Percentiles rank a stretch among this genome's conserved stretches.
Evolutionary conservation across 2,888 invertebrate species (phyloP).

Genomic region (Rosalia funebris): DNA sequence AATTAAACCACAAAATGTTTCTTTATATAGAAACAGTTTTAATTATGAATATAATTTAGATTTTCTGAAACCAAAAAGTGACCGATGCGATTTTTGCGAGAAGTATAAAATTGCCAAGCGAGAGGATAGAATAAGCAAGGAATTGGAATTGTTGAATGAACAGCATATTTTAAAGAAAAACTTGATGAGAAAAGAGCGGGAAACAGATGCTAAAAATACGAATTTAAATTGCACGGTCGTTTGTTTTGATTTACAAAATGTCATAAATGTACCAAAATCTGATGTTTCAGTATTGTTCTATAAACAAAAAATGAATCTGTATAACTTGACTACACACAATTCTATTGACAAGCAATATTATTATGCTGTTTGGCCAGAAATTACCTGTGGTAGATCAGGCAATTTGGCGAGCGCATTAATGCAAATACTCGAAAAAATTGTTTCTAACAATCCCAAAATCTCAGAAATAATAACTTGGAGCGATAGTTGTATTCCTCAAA

Average conservation of each 20-base stretch:
- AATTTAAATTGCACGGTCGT: background rate
- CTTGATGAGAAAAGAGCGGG: background rate
- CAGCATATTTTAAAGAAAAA: background rate
- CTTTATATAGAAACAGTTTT: background rate
- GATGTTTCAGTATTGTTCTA: too few relatives aligned
- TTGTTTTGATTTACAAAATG: constrained; percentile 6
- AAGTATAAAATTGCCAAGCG: background rate
- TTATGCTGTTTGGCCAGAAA: background rate
- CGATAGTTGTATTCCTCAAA: constrained; percentile 1
- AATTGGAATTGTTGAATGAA: background rate
- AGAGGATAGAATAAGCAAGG: background rate
- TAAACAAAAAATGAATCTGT: too few relatives aligned
- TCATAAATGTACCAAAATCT: constrained; percentile 1
- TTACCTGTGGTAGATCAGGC: too few relatives aligned
- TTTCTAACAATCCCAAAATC: background rate
- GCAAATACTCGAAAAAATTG: background rate
- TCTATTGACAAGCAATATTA: background rate
- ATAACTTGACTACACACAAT: background rate
- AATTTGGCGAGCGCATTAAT: background rate
- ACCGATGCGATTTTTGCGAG: background rate
- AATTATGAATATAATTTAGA: constrained; percentile 6
- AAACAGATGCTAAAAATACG: background rate
- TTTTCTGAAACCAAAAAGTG: background rate
- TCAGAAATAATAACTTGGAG: background rate
- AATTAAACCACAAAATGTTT: background rate